Percentiles rank a stretch among this genome's conserved stretches.
These are phyloP conservation scores for Dryomyza anilis DNA, from an alignment of 2,888 invertebrate species.

Conservation along the genomic window DNA sequence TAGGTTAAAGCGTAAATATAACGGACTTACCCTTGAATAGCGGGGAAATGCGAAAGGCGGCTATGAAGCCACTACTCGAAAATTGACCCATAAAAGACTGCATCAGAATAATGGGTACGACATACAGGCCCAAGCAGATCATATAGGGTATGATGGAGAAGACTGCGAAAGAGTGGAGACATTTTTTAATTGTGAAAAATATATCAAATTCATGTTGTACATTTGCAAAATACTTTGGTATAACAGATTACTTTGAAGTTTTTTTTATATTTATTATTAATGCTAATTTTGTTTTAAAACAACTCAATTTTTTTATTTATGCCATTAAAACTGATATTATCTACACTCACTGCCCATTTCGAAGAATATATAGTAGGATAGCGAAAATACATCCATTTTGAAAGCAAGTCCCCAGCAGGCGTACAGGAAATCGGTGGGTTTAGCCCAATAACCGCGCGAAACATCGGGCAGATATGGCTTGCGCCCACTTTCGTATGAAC, in stretches of 20 bases:
- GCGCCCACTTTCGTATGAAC: slow-evolving; percentile 53
- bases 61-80: slow-evolving; percentile 78
- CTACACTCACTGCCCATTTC: slow-evolving; percentile 47
- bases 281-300: too few species aligned
- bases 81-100: slow-evolving; percentile 65
- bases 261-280: too few species aligned
- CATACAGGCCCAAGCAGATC: slow-evolving; percentile 75
- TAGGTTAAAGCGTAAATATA: too few species aligned
- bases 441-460: slow-evolving; percentile 72
- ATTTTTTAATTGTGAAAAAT: not conserved
- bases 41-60: slow-evolving; percentile 79
- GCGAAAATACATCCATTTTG: slow-evolving; percentile 76
- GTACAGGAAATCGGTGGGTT: slow-evolving; percentile 75
- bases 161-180: slow-evolving; percentile 35
- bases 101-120: slow-evolving; percentile 70
- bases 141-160: slow-evolving; percentile 46
- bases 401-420: slow-evolving; percentile 82
- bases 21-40: slow-evolving; percentile 80
- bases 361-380: slow-evolving; percentile 43
- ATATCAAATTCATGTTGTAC: not conserved
- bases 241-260: too few species aligned
- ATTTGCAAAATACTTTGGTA: too few species aligned
- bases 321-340: not conserved
- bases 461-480: slow-evolving; percentile 52
- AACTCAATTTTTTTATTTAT: not conserved